Evolutionary conservation across 1,140 invertebrate genomes (phyloP), one percentile per base, ranked within the genome.

Genomic region (Tetramorium alpestre): DNA sequence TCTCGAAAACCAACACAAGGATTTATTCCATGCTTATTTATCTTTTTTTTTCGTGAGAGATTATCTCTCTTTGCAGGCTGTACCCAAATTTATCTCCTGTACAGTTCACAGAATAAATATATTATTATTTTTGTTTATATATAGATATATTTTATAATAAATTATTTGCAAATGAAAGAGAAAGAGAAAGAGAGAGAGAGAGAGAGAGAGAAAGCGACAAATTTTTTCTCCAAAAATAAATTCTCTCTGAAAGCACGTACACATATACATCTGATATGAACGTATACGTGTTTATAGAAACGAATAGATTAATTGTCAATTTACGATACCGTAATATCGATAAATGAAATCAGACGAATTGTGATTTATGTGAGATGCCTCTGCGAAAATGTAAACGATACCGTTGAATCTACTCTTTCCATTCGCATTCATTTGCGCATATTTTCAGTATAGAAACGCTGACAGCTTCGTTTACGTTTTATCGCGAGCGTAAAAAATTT

Each of bases 391-490:
- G 69, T 51, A 25, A 44, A 10, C 56, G 38, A 73, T 60, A 58
- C 47, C n/a, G n/a, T 60, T 72, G 80, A 58, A 73, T 73, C 54
- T 11, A 73, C 18, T 47, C 25, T 60, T 84, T 49, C 22, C 41
- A 82, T 72, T 62, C 54, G 22, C 78, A 38, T 82, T 49, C 13
- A 60, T 60, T 72, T 47, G 51, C 18, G 41, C 54, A 49, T 73
- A 73, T 73, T 58, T 84, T 82, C 11, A 54, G n/a, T 11, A 38
- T 22, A 60, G 69, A 73, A 84, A 84, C 4, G 54, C 54, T 60
- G 67, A 84, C 41, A 49, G 51, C 25, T 62, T 22, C 25, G 28
- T 60, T 82, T 82, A 72, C 38, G 33, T 16, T 47, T 78, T 78
- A 80, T 80, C 62, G 62, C 5, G 18, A 54, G n/a, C 16, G 22